phyloP scores from a whole-genome alignment of 2,113 vertebrate genomes.

The Aix galericulata region DNA sequence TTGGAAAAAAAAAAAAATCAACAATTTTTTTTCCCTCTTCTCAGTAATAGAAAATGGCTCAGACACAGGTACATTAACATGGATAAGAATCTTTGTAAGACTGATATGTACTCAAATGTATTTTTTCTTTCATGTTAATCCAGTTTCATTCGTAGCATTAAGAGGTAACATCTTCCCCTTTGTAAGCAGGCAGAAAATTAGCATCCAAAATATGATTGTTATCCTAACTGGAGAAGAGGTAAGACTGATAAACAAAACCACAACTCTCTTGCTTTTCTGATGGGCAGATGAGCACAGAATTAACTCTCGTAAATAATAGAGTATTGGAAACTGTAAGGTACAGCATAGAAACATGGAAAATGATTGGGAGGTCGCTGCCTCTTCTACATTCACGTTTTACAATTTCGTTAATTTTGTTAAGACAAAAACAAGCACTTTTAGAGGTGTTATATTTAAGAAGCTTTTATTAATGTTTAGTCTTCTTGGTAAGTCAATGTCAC shows the following conservation, averaged over 20 bases:
- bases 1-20: background rate
- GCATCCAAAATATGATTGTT: background rate
- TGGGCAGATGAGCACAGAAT: background rate
- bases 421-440: background rate
- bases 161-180: background rate
- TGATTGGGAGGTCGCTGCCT: background rate
- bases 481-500: background rate
- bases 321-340: background rate
- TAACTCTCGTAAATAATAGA: background rate
- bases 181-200: background rate
- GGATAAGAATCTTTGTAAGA: background rate
- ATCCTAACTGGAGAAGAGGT: accelerated
- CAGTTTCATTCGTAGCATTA: background rate
- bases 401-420: background rate
- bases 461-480: background rate
- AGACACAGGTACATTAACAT: background rate
- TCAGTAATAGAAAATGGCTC: background rate
- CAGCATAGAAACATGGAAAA: too few species aligned
- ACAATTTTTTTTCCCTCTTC: background rate
- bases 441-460: background rate
- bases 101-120: accelerated
- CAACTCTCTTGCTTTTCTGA: background rate
- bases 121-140: background rate
- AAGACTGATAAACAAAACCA: background rate
- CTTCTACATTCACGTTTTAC: accelerated